phyloP scores from a whole-genome alignment of 1,140 invertebrate genomes.

The Zaprionus taronus region DNA sequence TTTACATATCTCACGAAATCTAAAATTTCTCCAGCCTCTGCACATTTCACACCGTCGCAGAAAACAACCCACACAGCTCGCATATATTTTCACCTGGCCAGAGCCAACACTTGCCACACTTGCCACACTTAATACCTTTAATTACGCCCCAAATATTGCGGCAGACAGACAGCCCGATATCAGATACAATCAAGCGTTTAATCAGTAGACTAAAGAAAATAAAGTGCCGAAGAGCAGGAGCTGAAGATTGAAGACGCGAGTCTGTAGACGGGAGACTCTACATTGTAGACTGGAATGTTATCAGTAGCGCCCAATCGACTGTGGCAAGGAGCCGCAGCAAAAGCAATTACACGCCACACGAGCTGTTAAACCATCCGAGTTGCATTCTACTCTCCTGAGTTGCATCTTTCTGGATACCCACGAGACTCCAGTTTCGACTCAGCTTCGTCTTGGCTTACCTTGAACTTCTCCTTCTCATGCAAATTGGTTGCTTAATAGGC shows the following conservation, averaged over 20 bases:
- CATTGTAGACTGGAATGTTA: slow-evolving; percentile 65
- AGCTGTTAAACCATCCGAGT: slow-evolving; percentile 25
- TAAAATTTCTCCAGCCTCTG: slow-evolving; percentile 19
- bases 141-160: slow-evolving; percentile 73
- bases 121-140: slow-evolving; percentile 73
- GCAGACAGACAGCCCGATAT: slow-evolving; percentile 40
- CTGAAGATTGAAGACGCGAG: neutral
- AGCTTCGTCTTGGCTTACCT: slow-evolving; percentile 57
- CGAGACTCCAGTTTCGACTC: neutral
- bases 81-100: slow-evolving; percentile 45
- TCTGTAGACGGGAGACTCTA: neutral
- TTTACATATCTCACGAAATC: neutral
- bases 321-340: slow-evolving; percentile 32
- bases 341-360: slow-evolving; percentile 68
- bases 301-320: slow-evolving; percentile 53
- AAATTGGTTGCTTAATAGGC: slow-evolving; percentile 68
- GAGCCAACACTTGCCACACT: slow-evolving; percentile 35
- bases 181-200: slow-evolving; percentile 64
- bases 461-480: slow-evolving; percentile 62
- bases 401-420: neutral
- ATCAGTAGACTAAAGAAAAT: slow-evolving; percentile 74
- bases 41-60: slow-evolving; percentile 28
- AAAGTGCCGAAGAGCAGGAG: slow-evolving; percentile 36
- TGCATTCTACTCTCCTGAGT: slow-evolving; percentile 16
- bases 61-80: slow-evolving; percentile 14